Evolutionary conservation across 2,113 vertebrate genomes (phyloP).

Genomic region (Amblyornis subalaris): DNA sequence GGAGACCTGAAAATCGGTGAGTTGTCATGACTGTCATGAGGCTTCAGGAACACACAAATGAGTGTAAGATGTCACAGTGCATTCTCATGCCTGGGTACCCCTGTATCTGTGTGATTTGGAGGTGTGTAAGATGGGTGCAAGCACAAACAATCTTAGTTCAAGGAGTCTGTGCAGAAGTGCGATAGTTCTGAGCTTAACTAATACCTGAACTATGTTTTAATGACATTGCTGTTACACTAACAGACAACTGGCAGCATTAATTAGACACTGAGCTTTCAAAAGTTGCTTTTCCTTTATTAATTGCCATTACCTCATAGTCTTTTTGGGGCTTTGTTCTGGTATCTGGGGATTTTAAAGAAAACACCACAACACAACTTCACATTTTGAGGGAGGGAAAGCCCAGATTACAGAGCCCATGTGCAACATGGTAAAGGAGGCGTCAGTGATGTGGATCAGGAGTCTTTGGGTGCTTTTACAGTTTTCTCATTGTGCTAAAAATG

Average conservation of each 20-base stretch:
- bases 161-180: neutral
- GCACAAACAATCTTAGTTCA: neutral
- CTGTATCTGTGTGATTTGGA: neutral
- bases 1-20: neutral
- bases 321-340: neutral
- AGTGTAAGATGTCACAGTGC: neutral
- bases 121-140: neutral
- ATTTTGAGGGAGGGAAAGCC: neutral
- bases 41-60: neutral
- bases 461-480: neutral
- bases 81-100: neutral
- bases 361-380: fast-evolving
- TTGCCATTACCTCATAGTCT: neutral
- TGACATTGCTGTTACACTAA: neutral
- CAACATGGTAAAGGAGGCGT: neutral
- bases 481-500: neutral
- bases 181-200: neutral
- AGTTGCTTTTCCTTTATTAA: neutral
- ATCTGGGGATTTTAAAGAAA: neutral
- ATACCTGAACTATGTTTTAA: neutral
- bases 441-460: neutral
- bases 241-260: neutral
- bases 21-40: neutral
- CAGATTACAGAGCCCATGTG: fast-evolving
- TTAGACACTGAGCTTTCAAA: neutral